Conservation (phyloP, 2,113 vertebrate species). For the Dascyllus trimaculatus region DNA sequence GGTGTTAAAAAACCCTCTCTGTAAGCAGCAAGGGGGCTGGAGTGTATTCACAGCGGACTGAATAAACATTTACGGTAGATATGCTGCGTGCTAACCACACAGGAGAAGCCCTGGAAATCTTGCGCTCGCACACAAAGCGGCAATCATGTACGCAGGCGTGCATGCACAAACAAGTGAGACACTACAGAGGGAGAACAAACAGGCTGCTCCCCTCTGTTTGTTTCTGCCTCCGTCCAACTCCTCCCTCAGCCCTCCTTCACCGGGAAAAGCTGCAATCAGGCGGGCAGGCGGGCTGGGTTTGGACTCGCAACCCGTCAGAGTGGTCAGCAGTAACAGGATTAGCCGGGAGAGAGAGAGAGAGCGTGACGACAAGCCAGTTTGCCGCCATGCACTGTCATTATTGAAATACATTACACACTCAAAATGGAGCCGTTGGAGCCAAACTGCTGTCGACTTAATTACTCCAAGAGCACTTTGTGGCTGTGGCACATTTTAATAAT, state of each 20-base stretch:
- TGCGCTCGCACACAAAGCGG: not conserved
- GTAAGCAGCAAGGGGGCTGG: conserved; percentile 52
- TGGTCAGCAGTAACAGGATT: conserved; percentile 80
- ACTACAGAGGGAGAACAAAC: conserved; percentile 36
- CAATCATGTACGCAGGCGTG: not conserved
- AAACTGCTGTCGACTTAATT: conserved; percentile 80
- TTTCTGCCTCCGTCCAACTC: conserved; percentile 18
- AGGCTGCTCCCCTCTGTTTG: not conserved
- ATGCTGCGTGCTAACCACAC: conserved; percentile 28
- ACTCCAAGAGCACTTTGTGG: conserved; percentile 69
- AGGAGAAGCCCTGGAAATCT: conserved; percentile 27
- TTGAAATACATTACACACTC: conserved; percentile 77
- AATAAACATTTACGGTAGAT: conserved; percentile 62
- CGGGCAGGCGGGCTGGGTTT: conserved; percentile 38
- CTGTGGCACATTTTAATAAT: conserved; percentile 75
- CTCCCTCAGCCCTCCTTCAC: conserved; percentile 16
- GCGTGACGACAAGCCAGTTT: conserved; percentile 74
- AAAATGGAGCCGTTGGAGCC: conserved; percentile 69
- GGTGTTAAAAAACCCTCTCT: conserved; percentile 50
- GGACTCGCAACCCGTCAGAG: conserved; percentile 56
- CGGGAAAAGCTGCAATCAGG: conserved; percentile 29
- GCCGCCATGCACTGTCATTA: conserved; percentile 69
- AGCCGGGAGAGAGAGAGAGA: conserved; percentile 59
- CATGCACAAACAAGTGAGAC: conserved; percentile 4
- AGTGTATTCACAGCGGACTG: conserved; percentile 53